Conservation (phyloP, 1,140 invertebrate species). For the Drosophila hydei region DNA sequence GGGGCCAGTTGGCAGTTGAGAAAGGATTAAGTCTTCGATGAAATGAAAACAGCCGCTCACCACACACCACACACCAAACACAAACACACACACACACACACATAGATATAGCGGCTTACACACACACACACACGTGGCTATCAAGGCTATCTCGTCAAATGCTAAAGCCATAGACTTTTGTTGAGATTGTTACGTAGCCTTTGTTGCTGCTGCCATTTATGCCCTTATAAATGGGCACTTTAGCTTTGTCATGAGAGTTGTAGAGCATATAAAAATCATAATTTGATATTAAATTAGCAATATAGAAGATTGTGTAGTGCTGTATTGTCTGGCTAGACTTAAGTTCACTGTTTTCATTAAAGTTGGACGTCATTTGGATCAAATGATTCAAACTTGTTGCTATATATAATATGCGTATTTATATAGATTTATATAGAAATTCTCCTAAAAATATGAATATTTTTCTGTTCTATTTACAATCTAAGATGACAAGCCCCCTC, state of each 20-base stretch:
- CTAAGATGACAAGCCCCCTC: too few relatives aligned
- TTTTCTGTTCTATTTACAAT: too few relatives aligned
- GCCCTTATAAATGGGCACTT: not conserved
- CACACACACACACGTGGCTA: conserved; percentile 3
- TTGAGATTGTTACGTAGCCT: conserved; percentile 6
- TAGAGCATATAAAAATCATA: not conserved
- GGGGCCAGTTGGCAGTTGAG: conserved; percentile 43
- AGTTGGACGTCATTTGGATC: too few relatives aligned
- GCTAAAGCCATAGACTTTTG: conserved; percentile 25
- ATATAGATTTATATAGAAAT: too few relatives aligned
- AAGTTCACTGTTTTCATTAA: too few relatives aligned
- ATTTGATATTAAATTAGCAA: too few relatives aligned
- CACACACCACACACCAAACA: not conserved
- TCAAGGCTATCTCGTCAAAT: conserved; percentile 18
- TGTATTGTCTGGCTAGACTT: too few relatives aligned
- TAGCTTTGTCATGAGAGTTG: not conserved
- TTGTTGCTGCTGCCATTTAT: conserved; percentile 10
- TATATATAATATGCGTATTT: too few relatives aligned
- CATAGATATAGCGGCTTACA: not conserved
- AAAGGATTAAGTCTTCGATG: conserved; percentile 79
- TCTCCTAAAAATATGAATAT: too few relatives aligned
- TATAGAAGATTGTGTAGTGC: too few relatives aligned
- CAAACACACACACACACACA: conserved; percentile 8
- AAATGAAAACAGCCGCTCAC: conserved; percentile 48
- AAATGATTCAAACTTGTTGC: too few relatives aligned